Evolutionary conservation across 1,140 invertebrate species (phyloP).

Genomic region (Calliphora vicina): DNA sequence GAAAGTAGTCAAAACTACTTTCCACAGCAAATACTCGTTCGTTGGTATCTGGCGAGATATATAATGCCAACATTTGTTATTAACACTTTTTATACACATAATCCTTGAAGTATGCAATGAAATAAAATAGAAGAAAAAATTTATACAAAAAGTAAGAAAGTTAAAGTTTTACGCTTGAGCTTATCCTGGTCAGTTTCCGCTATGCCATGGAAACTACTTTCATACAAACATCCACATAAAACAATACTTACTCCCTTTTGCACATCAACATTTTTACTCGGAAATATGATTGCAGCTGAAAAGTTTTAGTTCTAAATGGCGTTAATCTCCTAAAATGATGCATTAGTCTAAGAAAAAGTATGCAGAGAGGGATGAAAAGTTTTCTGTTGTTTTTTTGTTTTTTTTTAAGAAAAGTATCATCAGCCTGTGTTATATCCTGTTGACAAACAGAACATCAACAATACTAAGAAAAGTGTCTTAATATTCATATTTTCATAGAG

Average conservation of each 20-base stretch:
- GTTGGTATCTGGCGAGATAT: not conserved
- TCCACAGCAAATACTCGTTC: too few relatives aligned
- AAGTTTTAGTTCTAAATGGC: not conserved
- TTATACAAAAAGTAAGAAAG: not conserved
- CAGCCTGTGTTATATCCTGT: slow-evolving; percentile 7
- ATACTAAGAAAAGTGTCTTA: not conserved
- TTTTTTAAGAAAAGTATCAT: not conserved
- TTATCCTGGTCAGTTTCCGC: slow-evolving; percentile 8
- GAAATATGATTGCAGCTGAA: not conserved
- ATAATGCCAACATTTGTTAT: not conserved
- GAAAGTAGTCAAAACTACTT: not conserved
- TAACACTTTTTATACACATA: not conserved
- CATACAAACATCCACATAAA: not conserved
- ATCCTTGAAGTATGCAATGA: not conserved
- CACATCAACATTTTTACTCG: not conserved
- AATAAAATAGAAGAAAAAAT: not conserved
- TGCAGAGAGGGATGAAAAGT: not conserved
- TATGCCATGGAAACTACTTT: not conserved
- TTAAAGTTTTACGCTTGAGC: not conserved
- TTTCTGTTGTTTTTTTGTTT: not conserved
- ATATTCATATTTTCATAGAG: not conserved
- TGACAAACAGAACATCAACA: slow-evolving; percentile 6
- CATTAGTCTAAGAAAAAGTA: not conserved
- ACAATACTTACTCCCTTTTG: not conserved
- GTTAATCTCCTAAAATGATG: slow-evolving; percentile 16